phyloP scores from a whole-genome alignment of 2,888 invertebrate genomes.

The Ceraclea dissimilis region DNA sequence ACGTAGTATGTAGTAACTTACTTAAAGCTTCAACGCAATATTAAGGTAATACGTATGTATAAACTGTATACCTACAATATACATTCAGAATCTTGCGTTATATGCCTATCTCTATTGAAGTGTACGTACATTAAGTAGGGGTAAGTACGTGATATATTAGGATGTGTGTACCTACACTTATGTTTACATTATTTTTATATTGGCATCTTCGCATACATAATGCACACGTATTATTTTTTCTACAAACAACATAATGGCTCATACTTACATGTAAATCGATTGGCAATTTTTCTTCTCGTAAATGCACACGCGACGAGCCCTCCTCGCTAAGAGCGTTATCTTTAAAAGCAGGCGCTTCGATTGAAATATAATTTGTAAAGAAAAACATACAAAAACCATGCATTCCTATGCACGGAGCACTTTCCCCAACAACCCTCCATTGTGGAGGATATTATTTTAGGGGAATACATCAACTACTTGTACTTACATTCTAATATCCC shows the following conservation, averaged over 20 bases:
- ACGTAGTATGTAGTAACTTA: too few relatives aligned
- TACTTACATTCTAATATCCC: not conserved
- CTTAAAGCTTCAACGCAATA: too few relatives aligned
- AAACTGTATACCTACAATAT: too few relatives aligned
- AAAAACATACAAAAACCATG: constrained; percentile 23
- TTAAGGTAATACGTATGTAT: too few relatives aligned
- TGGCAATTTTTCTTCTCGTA: constrained; percentile 2
- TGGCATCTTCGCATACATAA: not conserved
- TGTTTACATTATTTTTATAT: not conserved
- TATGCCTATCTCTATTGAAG: too few relatives aligned
- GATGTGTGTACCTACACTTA: too few relatives aligned
- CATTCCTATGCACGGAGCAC: constrained; percentile 16
- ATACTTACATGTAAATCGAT: not conserved
- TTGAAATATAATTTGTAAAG: constrained; percentile 24
- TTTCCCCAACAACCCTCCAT: not conserved
- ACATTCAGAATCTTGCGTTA: too few relatives aligned
- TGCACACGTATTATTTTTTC: not conserved
- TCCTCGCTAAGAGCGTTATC: constrained; percentile 10
- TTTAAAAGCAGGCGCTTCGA: constrained; percentile 15
- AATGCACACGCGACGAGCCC: not conserved
- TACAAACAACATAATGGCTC: not conserved
- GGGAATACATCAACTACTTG: not conserved
- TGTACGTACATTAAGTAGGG: too few relatives aligned
- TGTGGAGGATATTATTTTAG: not conserved
- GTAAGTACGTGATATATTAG: too few relatives aligned